Evolutionary conservation across 2,888 invertebrate species (phyloP).

Genomic region (Frankliniella fusca): DNA sequence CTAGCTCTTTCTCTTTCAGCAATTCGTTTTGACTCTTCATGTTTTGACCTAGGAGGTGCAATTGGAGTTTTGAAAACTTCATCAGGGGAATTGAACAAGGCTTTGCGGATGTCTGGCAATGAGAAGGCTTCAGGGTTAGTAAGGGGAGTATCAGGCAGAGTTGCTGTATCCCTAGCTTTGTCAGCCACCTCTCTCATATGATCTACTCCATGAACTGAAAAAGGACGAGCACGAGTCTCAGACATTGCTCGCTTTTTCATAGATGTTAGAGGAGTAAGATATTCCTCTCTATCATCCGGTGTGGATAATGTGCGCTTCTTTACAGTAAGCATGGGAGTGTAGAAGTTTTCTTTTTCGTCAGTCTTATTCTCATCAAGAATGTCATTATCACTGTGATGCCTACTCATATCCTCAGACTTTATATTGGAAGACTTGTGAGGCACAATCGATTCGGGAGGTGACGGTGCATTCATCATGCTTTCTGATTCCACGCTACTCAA

Average conservation of each 20-base stretch:
- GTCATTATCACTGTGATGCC: not conserved
- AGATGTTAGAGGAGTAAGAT: not conserved
- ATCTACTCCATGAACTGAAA: conserved; percentile 37
- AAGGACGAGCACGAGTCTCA: conserved; percentile 36
- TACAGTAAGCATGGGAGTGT: conserved; percentile 34
- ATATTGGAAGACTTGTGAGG: not conserved
- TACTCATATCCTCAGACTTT: not conserved
- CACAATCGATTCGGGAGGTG: not conserved
- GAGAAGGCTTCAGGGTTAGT: conserved; percentile 48
- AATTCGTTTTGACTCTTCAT: conserved; percentile 51
- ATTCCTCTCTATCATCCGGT: conserved; percentile 6
- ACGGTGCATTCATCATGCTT: not conserved
- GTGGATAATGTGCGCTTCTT: not conserved
- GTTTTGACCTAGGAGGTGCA: conserved; percentile 51
- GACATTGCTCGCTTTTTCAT: conserved; percentile 19
- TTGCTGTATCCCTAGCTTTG: not conserved
- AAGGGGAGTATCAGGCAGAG: conserved; percentile 41
- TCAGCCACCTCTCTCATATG: not conserved
- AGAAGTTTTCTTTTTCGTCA: conserved; percentile 35
- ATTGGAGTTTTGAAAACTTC: conserved; percentile 52
- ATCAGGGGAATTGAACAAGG: conserved; percentile 42
- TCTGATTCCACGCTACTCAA: conserved; percentile 1
- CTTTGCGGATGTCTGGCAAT: conserved; percentile 49
- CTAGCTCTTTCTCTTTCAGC: conserved; percentile 57
- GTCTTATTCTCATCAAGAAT: conserved; percentile 31